These are phyloP conservation scores for Malacoctenus gilli DNA, from an alignment of 2,797 vertebrate species.

Conservation along the genomic window DNA sequence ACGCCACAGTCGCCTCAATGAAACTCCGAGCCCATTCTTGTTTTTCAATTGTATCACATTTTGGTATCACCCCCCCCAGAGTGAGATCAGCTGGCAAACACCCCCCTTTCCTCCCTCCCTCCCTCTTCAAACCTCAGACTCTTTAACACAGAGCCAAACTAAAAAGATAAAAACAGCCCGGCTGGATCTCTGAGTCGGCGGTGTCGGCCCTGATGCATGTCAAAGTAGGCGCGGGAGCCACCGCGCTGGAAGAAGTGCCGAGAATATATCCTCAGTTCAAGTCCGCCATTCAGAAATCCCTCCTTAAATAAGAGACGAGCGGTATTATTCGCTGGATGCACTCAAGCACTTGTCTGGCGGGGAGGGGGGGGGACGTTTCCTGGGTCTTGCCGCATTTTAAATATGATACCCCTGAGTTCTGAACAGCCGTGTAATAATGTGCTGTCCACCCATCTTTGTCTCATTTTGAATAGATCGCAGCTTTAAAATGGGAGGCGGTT, in stretches of 20 bases:
- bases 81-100: not conserved
- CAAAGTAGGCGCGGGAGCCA: not conserved
- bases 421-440: no score
- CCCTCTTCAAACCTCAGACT: not conserved
- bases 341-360: not conserved
- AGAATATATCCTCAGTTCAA: not conserved
- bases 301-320: not conserved
- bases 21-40: not conserved
- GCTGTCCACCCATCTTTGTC: no score
- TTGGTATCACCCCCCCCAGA: not conserved
- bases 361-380: no score
- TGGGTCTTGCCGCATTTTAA: no score
- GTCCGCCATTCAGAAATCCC: not conserved
- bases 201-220: slow-evolving; percentile 12
- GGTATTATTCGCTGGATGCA: not conserved
- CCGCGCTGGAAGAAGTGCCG: not conserved
- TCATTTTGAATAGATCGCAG: no score
- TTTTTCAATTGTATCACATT: slow-evolving; percentile 14
- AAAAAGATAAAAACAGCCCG: slow-evolving; percentile 9
- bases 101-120: no score
- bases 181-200: slow-evolving; percentile 9
- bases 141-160: slow-evolving; percentile 4
- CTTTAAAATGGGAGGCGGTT: no score
- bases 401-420: no score
- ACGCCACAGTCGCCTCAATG: not conserved